Conservation (phyloP, 2,797 vertebrate genomes). For the Karalla daura region DNA sequence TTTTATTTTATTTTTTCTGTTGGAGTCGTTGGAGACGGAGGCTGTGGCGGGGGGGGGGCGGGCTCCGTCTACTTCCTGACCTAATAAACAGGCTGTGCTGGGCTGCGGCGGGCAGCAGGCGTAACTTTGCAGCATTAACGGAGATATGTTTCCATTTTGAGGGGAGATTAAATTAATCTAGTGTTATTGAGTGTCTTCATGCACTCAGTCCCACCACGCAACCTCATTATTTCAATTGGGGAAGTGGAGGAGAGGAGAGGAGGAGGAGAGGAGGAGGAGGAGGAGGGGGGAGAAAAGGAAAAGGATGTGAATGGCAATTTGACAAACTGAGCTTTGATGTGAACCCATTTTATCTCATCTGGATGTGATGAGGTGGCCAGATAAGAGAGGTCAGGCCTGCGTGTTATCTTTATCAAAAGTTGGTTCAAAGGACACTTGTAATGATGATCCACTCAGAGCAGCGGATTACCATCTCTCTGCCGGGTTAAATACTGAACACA, state of each 20-base stretch:
- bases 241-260: not conserved
- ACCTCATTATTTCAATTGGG: conserved; percentile 66
- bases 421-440: conserved; percentile 67
- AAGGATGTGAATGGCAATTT: conserved; percentile 48
- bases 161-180: conserved; percentile 74
- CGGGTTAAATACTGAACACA: conserved; percentile 68
- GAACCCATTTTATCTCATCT: conserved; percentile 38
- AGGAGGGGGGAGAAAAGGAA: not conserved
- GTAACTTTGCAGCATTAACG: conserved; percentile 65
- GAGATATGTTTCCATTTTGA: conserved; percentile 65
- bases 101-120: conserved; percentile 42
- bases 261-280: too few relatives aligned
- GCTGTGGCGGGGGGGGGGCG: too few relatives aligned
- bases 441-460: conserved; percentile 64
- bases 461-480: conserved; percentile 67
- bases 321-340: conserved; percentile 52
- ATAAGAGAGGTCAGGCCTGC: conserved; percentile 47
- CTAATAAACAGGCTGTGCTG: conserved; percentile 41
- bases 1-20: conserved; percentile 1
- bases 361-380: conserved; percentile 34
- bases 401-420: conserved; percentile 66
- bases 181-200: conserved; percentile 70
- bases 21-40: not conserved
- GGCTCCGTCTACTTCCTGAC: not conserved
- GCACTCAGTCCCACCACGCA: conserved; percentile 57